Evolutionary conservation across 1,140 invertebrate species (phyloP).

Genomic region (Aphelinus certus): DNA sequence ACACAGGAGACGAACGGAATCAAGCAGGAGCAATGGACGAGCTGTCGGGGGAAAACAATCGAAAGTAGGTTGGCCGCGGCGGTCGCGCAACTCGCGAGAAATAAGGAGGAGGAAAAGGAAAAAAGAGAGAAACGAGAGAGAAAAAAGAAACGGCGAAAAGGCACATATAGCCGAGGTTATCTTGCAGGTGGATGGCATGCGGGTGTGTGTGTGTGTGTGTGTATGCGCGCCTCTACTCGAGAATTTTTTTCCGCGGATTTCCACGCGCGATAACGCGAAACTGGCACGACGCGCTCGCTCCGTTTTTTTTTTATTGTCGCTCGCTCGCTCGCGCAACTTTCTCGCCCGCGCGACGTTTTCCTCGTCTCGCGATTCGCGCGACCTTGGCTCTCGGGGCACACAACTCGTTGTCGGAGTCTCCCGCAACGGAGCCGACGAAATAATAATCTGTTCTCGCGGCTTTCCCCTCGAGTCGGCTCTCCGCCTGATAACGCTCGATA

Average conservation of each 20-base stretch:
- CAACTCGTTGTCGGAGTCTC: too few species aligned
- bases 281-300: conserved; percentile 34
- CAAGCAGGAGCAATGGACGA: too few species aligned
- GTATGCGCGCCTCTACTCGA: conserved; percentile 12
- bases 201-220: conserved; percentile 42
- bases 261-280: conserved; percentile 37
- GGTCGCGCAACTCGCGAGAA: background rate
- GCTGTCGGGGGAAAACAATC: too few species aligned
- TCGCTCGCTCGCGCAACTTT: conserved; percentile 12
- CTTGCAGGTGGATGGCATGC: conserved; percentile 40
- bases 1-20: too few species aligned
- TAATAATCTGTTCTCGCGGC: too few species aligned
- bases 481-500: too few species aligned
- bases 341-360: background rate
- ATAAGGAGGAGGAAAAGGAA: background rate
- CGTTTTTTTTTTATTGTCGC: background rate
- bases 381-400: too few species aligned
- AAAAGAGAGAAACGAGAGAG: background rate
- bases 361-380: too few species aligned
- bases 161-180: too few species aligned
- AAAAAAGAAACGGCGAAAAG: too few species aligned
- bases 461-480: too few species aligned
- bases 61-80: background rate
- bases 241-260: conserved; percentile 15
- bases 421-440: too few species aligned